Base-by-base conservation (phyloP, 2,797 vertebrate species). In the Tenualosa ilisha region DNA sequence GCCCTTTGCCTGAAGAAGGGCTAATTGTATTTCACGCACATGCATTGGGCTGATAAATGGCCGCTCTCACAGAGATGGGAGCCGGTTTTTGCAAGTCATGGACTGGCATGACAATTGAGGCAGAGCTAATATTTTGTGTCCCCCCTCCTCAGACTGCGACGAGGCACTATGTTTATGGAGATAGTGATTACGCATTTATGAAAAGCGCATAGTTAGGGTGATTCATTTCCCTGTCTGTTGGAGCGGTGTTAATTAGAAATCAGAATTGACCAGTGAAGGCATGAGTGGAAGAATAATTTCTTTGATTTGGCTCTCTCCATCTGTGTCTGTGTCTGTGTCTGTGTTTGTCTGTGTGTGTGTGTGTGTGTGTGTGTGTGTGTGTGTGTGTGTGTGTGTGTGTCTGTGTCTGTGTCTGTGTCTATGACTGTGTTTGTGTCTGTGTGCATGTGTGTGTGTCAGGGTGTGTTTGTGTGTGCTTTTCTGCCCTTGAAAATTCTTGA, bases 191-290 rank as follows among this genome's bases (percentile, higher is more conserved):
- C 9, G 90, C 88, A 90, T 93, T 84, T 92, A 91, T 86, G 83
- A 49, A 82, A 49, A 84, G 86, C 85, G 90, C 87, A 82, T 40
- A 83, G 86, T 88, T 81, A 90, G 89, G 88, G 72, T 86, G 83
- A 88, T 85, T 91, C 11, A 89, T 91, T 91, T 89, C 81, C 88
- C 89, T 88, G 89, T 84, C 88, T 89, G 84, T 83, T 92, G 88
- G 89, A 89, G 85, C 90, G 87, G 86, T 83, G 83, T 85, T 90
- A 92, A 93, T 92, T 91, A 89, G 90, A 91, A 86, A 89, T 91
- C 86, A 91, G 87, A 88, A 86, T 81, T 88, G 83, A 91, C 83
- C 43, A 85, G 59, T 81, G 72, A 79, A 79, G 72, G 72, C 72
- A 22, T 79, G 72, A 79, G 40, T 79, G 72, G 37, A 79, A 79